A percentile compares a stretch with the other conserved stretches of the same genome.
These are phyloP conservation scores for Chrosomus eos DNA, from an alignment of 2,797 vertebrate genomes.

Conservation along the genomic window DNA sequence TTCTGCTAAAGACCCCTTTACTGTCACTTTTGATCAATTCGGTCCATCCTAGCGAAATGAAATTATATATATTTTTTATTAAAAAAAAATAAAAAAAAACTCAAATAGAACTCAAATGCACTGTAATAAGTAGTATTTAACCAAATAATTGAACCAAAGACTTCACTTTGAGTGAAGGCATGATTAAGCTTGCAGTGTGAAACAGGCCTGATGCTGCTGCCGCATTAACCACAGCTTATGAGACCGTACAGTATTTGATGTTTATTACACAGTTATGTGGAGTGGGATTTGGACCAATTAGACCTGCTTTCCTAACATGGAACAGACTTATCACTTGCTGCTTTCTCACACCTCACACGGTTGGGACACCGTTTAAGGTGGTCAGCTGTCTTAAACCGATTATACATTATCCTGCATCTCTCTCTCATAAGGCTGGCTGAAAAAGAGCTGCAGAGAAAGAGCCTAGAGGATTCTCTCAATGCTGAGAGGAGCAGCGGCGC, in stretches of 20 bases:
- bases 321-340: not conserved
- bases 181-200: not conserved
- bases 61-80: not conserved
- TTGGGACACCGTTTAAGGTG: not conserved
- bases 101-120: not conserved
- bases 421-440: constrained; percentile 85
- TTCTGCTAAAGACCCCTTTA: not conserved
- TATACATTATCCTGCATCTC: constrained; percentile 3
- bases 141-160: not conserved
- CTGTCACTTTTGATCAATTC: not conserved
- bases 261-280: not conserved
- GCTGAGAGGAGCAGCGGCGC: constrained; percentile 87
- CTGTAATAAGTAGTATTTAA: not conserved
- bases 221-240: not conserved
- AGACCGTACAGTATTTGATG: not conserved
- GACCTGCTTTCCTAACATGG: not conserved
- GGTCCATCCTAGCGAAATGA: no score
- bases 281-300: not conserved
- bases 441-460: constrained; percentile 93
- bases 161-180: no score
- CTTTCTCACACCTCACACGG: not conserved
- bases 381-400: not conserved
- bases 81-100: not conserved
- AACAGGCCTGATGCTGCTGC: not conserved
- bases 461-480: constrained; percentile 92